Conservation (phyloP, 2,888 invertebrate species). For the Cephus rjabovi region DNA sequence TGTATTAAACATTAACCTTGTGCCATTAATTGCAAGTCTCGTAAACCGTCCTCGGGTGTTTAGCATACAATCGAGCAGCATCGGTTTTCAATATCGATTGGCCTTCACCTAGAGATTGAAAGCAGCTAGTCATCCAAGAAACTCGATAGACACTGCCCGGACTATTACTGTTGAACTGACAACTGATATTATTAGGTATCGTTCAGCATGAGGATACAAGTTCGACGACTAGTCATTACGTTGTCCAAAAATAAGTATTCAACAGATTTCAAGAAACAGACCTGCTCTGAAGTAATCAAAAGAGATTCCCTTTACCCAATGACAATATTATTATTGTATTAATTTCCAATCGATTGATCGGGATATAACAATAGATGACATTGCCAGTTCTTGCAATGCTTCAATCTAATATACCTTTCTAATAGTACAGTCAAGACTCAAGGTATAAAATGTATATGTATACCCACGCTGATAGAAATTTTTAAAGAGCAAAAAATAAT, state of each 20-base stretch:
- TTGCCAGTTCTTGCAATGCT: neutral
- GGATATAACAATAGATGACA: neutral
- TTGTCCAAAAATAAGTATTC: neutral
- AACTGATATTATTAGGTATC: neutral
- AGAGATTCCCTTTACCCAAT: neutral
- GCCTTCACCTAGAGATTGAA: slow-evolving; percentile 21
- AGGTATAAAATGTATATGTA: neutral
- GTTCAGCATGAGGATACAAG: neutral
- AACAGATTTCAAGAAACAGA: neutral
- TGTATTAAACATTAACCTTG: neutral
- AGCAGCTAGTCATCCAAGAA: slow-evolving; percentile 2
- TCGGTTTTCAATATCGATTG: neutral
- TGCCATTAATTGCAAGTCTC: neutral
- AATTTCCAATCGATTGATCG: neutral
- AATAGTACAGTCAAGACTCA: neutral
- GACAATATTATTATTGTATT: neutral
- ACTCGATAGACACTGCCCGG: neutral
- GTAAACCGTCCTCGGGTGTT: neutral
- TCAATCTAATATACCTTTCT: neutral
- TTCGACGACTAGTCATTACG: neutral
- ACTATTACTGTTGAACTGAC: neutral
- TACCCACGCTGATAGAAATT: neutral
- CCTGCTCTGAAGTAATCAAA: neutral
- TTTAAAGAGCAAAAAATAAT: neutral
- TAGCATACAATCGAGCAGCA: neutral